Evolutionary conservation across 2,888 invertebrate genomes (phyloP).

Genomic region (Scrobipalpa costella): DNA sequence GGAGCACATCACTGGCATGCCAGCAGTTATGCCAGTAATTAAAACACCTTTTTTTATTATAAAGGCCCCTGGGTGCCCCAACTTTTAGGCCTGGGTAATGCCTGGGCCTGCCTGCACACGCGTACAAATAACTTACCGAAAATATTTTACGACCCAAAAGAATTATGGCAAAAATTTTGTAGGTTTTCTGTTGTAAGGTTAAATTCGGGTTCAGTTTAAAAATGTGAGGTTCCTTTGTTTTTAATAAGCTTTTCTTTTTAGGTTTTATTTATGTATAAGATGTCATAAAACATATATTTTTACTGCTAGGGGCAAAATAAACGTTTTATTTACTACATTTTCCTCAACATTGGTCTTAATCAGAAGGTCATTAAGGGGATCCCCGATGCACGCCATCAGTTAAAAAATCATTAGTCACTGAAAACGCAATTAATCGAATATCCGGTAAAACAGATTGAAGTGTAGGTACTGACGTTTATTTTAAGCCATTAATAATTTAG

Average conservation of each 20-base stretch:
- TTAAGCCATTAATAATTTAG: no score
- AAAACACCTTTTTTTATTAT: conserved; percentile 27
- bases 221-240: no score
- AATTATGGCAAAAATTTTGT: not conserved
- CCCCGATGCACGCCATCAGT: no score
- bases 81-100: conserved; percentile 1
- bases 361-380: no score
- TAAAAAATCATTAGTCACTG: no score
- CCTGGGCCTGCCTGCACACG: not conserved
- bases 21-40: conserved; percentile 33
- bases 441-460: no score
- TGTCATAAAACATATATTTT: no score
- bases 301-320: no score
- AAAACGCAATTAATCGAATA: no score
- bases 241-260: no score
- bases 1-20: conserved; percentile 25
- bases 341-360: not conserved
- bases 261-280: no score
- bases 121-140: not conserved
- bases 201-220: not conserved
- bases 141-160: not conserved
- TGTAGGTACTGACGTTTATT: no score
- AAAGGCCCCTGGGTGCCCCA: conserved; percentile 15
- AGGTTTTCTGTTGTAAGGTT: not conserved
- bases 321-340: not conserved